These are phyloP conservation scores for Liolophura sinensis DNA, from an alignment of 1,140 invertebrate species.

Conservation along the genomic window DNA sequence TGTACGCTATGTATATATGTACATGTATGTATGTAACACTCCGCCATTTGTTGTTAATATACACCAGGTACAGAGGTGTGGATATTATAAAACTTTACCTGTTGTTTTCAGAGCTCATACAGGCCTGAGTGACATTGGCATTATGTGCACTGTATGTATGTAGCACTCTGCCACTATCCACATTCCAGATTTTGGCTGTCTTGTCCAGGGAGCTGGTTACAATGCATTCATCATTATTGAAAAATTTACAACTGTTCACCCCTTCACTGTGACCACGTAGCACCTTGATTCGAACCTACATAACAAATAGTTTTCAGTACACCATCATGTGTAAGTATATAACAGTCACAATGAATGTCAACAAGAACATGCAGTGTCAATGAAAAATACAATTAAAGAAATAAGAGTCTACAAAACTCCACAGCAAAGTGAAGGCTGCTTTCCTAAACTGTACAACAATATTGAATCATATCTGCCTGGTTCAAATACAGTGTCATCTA, in stretches of 20 bases:
- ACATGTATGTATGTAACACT: conserved; percentile 13
- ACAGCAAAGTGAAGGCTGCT: no score
- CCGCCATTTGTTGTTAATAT: neutral
- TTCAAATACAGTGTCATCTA: no score
- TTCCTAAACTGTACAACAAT: no score
- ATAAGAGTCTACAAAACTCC: no score
- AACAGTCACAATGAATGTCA: neutral
- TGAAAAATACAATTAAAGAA: neutral
- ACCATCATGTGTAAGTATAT: conserved; percentile 1
- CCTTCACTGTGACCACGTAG: conserved; percentile 44
- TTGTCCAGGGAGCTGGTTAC: conserved; percentile 46
- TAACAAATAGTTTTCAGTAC: neutral
- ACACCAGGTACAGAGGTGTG: neutral
- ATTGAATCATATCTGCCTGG: no score
- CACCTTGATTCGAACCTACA: conserved; percentile 47
- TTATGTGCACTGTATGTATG: conserved; percentile 28
- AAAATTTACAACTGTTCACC: conserved; percentile 50
- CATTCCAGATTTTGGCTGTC: conserved; percentile 45
- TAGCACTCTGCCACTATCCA: conserved; percentile 33
- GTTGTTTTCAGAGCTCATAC: conserved; percentile 25
- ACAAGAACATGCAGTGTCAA: neutral
- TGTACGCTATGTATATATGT: no score
- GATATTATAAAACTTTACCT: conserved; percentile 23
- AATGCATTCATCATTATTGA: conserved; percentile 38
- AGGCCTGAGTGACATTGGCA: conserved; percentile 31